Percentiles rank a stretch among this genome's conserved stretches.
Evolutionary conservation across 1,140 invertebrate genomes (phyloP).

Genomic region (Belonocnema kinseyi): DNA sequence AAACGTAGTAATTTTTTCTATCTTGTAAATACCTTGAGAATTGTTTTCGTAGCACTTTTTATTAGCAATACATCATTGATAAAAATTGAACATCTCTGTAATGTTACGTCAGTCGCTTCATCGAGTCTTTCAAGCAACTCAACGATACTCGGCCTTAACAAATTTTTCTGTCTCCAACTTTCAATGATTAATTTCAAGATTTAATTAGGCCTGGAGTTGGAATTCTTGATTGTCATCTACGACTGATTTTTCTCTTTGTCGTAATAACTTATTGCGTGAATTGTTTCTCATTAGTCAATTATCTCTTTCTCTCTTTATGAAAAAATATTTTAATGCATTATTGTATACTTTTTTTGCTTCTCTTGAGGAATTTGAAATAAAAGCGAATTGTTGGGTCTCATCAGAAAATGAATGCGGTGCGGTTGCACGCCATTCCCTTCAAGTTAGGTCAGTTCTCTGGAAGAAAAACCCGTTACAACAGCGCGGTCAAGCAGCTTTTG

Average conservation of each 20-base stretch:
- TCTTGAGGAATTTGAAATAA: too few species aligned
- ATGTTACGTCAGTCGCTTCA: neutral
- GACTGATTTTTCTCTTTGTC: neutral
- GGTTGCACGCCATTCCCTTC: neutral
- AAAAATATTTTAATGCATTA: too few species aligned
- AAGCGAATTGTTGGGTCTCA: too few species aligned
- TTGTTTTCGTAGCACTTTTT: neutral
- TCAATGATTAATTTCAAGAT: neutral
- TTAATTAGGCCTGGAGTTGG: neutral
- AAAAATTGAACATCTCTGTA: neutral
- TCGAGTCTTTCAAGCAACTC: neutral
- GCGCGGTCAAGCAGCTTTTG: conserved; percentile 17
- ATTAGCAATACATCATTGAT: neutral
- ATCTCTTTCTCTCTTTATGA: too few species aligned
- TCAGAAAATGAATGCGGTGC: neutral
- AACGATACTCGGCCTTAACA: neutral
- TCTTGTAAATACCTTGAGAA: neutral
- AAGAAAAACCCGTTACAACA: conserved; percentile 15
- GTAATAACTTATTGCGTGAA: too few species aligned
- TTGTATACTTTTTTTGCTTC: too few species aligned
- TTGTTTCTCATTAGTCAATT: too few species aligned
- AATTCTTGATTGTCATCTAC: neutral
- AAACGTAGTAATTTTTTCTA: neutral
- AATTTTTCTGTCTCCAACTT: neutral
- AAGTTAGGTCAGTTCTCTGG: conserved; percentile 27